Conservation (phyloP, 2,797 vertebrate species). For the Hemitrygon akajei region DNA sequence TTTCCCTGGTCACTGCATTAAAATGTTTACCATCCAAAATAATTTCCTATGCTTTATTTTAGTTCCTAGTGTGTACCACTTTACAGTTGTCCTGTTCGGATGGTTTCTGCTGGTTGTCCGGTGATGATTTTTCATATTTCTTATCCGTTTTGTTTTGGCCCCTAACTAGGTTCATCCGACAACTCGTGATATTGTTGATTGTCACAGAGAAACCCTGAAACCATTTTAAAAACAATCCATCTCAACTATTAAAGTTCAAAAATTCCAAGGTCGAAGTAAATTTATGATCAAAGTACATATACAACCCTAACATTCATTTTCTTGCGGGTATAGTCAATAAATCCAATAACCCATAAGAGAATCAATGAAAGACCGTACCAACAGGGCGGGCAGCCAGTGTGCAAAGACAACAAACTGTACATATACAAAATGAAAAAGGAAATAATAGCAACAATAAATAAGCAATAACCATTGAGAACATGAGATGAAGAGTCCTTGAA, state of each 20-base stretch:
- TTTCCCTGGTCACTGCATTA: not conserved
- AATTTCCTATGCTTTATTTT: not conserved
- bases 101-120: not conserved
- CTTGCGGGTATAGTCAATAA: too few relatives aligned
- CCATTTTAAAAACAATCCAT: not conserved
- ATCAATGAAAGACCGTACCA: too few relatives aligned
- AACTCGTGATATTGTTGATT: not conserved
- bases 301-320: too few relatives aligned
- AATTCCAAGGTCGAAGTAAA: too few relatives aligned
- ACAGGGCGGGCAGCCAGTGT: too few relatives aligned
- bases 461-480: too few relatives aligned
- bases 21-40: not conserved
- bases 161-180: not conserved
- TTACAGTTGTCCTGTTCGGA: not conserved
- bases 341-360: too few relatives aligned
- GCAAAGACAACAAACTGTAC: too few relatives aligned
- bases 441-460: too few relatives aligned
- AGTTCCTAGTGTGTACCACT: not conserved
- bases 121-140: not conserved
- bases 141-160: not conserved
- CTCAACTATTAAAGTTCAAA: not conserved
- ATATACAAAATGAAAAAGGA: too few relatives aligned
- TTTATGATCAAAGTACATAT: too few relatives aligned
- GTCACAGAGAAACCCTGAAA: not conserved
- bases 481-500: too few relatives aligned